Evolutionary conservation across 1,140 invertebrate species (phyloP), one percentile per base, ranked within the genome.

Genomic region (Halesus radiatus): DNA sequence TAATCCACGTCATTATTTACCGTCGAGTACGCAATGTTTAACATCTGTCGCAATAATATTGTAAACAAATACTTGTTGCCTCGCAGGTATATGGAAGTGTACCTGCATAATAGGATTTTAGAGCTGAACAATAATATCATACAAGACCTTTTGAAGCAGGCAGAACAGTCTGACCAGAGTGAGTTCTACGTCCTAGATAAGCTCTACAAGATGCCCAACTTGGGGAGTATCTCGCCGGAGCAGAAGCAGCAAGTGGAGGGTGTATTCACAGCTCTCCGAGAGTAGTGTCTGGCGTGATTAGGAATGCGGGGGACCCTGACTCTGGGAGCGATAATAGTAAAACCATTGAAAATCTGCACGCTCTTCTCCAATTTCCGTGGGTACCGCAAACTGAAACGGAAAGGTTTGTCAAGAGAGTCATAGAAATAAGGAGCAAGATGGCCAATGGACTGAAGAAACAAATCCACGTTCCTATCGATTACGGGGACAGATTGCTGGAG

Each of bases 91-190:
- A n/a, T n/a, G n/a, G n/a, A n/a, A n/a, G n/a, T n/a, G 32, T 76
- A 68, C 58, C 60, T 78, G 13, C 78, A 76, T 52, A 79, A 70
- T 45, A 23, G 81, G 53, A 72, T 82, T 29, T 77, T 79, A 53
- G 81, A 82, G 32, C 20, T 82, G 4, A 79, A 79, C 50, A 54
- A 82, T 18, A 79, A 37, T 32, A 79, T 82, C 6, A 76, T 82
- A n/a, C 26, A 79, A 52, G 77, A 82, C 58, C 20, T 79, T 23
- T 29, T 79, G 7, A 75, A 23, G 3, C 76, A 54, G 56, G 52
- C 62, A 6, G 72, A 75, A 32, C 2, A 58, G 8, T 76, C 77
- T 16, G 72, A 58, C 8, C 72, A 32, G 16, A 62, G 23, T 53
- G 77, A 82, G 29, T 54, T 82, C 22, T 56, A 37, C 26, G 54